phyloP scores from a whole-genome alignment of 2,797 vertebrate species.

The Hoplostethus atlanticus region DNA sequence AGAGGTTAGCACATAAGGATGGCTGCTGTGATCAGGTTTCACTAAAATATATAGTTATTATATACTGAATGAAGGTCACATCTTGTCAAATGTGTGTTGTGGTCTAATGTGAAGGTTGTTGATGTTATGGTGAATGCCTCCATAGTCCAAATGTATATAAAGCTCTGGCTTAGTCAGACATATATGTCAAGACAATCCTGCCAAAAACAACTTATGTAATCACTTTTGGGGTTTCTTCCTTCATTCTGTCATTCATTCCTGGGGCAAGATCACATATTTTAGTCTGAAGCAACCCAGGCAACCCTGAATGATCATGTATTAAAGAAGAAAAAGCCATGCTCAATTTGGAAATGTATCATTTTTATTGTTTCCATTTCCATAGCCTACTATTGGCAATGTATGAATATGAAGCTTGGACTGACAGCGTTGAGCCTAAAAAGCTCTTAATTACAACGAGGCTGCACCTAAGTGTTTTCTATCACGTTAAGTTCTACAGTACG shows the following conservation, averaged over 20 bases:
- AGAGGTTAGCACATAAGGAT: no score
- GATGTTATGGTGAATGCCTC: no score
- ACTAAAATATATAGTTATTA: no score
- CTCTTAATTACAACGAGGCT: conserved; percentile 34
- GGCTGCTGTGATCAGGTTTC: no score
- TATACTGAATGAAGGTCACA: no score
- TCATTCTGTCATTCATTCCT: not conserved
- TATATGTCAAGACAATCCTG: not conserved
- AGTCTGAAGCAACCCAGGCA: not conserved
- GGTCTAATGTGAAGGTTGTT: no score
- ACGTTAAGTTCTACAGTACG: conserved; percentile 36
- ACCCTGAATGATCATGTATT: not conserved
- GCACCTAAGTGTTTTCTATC: conserved; percentile 37
- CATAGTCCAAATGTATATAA: no score
- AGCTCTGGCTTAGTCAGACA: not conserved
- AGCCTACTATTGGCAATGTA: not conserved
- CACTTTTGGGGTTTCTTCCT: not conserved
- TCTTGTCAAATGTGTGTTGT: no score
- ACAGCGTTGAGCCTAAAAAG: conserved; percentile 42
- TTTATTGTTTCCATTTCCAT: conserved; percentile 53
- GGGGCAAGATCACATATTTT: not conserved
- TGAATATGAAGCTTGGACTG: conserved; percentile 31
- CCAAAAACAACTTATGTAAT: not conserved
- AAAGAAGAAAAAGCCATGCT: not conserved
- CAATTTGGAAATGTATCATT: conserved; percentile 26